A percentile compares a stretch with the other conserved stretches of the same genome.
Conservation (phyloP, 2,888 invertebrate species). For the Ellobium chinense region DNA sequence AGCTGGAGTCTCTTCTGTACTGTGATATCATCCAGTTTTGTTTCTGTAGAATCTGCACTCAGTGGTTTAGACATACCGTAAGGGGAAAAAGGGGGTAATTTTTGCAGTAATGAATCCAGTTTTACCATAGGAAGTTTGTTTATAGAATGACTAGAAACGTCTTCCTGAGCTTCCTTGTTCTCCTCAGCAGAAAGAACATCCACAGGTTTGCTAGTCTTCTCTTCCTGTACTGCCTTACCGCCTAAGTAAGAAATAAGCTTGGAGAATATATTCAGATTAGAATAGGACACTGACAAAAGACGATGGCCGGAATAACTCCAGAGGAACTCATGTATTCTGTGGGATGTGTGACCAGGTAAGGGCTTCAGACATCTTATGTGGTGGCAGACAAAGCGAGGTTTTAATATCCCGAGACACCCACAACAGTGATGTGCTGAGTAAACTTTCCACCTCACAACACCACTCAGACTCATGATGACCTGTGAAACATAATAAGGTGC, state of each 20-base stretch:
- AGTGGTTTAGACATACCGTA: neutral
- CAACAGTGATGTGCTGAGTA: too few species aligned
- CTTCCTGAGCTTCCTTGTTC: neutral
- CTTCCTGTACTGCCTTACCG: neutral
- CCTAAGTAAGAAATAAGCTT: constrained; percentile 3
- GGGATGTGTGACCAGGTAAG: too few species aligned
- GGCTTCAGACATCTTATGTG: too few species aligned
- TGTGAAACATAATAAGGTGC: too few species aligned
- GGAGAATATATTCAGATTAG: constrained; percentile 1
- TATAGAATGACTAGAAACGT: neutral
- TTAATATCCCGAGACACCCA: too few species aligned
- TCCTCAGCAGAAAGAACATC: neutral
- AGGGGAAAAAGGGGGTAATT: neutral
- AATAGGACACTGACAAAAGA: neutral
- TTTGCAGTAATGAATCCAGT: neutral
- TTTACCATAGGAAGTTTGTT: neutral
- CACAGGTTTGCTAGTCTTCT: neutral
- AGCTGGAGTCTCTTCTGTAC: neutral
- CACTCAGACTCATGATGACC: too few species aligned
- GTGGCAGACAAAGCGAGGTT: too few species aligned
- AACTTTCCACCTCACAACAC: too few species aligned
- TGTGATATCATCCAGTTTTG: neutral
- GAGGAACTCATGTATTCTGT: too few species aligned
- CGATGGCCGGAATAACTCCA: neutral
- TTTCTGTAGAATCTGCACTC: neutral